Base-by-base conservation (phyloP, 2,797 vertebrate genomes). In the Syngnathus acus region DNA sequence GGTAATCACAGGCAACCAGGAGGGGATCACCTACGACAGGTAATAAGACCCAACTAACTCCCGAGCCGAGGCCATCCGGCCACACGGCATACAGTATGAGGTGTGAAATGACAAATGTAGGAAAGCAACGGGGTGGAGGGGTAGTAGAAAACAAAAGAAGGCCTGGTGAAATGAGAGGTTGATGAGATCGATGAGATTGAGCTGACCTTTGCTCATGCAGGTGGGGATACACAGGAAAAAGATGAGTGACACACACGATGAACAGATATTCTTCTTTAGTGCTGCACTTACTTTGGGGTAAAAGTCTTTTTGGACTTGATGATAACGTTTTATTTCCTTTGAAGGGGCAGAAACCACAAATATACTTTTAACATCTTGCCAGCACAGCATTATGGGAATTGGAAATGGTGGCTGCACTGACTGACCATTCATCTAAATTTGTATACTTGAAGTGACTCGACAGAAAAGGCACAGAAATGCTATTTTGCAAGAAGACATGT, bases 151-250 rank as follows among this genome's bases (percentile, higher is more conserved):
- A 86, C 81, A 87, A 81, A 86, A 76, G 81, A 81, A 78, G 84
- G 81, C 82, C 82, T 80, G 76, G 39, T 74, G 82, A 86, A 83
- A 84, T 71, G 78, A 78, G 82, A 86, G 86, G 85, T 86, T 88
- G 86, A 89, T 82, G 79, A 86, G 86, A 88, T 80, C 86, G 86
- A 88, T 79, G 83, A 86, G 83, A 88, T 87, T 83, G 79, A 62
- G 19, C 78, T 82, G 82, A 89, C 87, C 86, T 89, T 84, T 85
- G 75, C 82, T 82, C 82, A 85, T 86, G 80, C 78, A 77, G 81
- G 85, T 82, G 82, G 82, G 70, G 75, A 87, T 82, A 80, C 84
- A 87, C 82, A 75, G 76, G 80, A 74, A 83, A 84, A 83, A 83
- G 77, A 75, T 76, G 74, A 84, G 78, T 82, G 85, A 81, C 63